Percentiles rank a stretch among this genome's conserved stretches.
These are phyloP conservation scores for Unio delphinus DNA, from an alignment of 2,888 invertebrate species.

Conservation along the genomic window DNA sequence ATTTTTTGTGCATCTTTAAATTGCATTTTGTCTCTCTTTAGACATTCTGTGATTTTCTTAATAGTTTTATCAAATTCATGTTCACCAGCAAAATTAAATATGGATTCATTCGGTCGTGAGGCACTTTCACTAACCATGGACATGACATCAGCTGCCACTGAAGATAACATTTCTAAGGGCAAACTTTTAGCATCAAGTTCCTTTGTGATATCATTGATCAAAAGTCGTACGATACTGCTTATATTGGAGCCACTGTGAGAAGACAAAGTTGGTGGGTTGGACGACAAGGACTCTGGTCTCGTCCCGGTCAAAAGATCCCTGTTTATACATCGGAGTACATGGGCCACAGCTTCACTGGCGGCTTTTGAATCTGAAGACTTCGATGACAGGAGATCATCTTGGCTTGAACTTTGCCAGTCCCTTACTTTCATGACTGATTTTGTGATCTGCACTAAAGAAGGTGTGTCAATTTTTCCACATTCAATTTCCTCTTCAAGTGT, in stretches of 20 bases:
- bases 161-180: constrained; percentile 9
- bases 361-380: no score
- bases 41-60: constrained; percentile 21
- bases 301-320: no score
- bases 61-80: constrained; percentile 17
- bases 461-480: constrained; percentile 9
- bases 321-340: no score
- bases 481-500: constrained; percentile 35
- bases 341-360: no score
- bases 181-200: constrained; percentile 20
- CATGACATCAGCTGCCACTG: constrained; percentile 26
- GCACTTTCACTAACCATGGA: constrained; percentile 8
- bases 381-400: no score
- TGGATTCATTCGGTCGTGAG: not conserved
- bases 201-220: constrained; percentile 28
- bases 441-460: no score
- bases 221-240: constrained; percentile 28
- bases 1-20: constrained; percentile 31
- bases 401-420: no score
- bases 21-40: constrained; percentile 27
- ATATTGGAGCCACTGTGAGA: constrained; percentile 5
- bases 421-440: no score
- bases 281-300: no score
- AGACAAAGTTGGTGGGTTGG: not conserved
- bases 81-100: not conserved